Conservation (phyloP, 1,140 invertebrate genomes). For the Antheraea mylitta region DNA sequence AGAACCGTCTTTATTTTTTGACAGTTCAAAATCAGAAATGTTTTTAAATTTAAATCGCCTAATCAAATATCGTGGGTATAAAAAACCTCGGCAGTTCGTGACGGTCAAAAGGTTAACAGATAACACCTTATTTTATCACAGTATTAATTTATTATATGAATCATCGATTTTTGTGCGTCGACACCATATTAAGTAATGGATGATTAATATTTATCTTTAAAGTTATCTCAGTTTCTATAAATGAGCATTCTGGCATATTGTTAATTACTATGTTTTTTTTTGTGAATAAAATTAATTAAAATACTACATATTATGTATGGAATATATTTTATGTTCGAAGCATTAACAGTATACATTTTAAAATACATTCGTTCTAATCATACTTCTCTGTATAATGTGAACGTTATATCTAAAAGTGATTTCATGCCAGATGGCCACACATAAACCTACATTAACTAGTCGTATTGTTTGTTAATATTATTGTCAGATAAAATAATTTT, state of each 20-base stretch:
- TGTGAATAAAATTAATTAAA: no score
- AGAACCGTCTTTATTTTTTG: background rate
- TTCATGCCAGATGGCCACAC: background rate
- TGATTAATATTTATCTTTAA: background rate
- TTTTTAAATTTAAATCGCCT: background rate
- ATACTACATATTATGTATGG: no score
- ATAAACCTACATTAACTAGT: background rate
- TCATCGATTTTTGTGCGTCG: background rate
- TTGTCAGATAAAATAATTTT: background rate
- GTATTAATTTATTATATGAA: background rate
- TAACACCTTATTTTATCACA: no score
- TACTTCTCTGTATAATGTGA: background rate
- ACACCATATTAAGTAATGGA: background rate
- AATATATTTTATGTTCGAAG: no score
- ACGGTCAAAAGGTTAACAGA: background rate
- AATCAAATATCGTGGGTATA: background rate
- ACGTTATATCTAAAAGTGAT: background rate
- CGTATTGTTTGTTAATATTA: background rate
- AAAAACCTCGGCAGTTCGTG: background rate
- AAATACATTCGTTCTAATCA: background rate
- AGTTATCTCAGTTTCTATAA: background rate
- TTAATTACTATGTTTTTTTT: background rate
- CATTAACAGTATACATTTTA: no score
- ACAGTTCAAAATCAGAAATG: background rate
- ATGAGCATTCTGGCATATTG: background rate